Conservation (phyloP, 2,113 vertebrate species). For the Mugil cephalus region DNA sequence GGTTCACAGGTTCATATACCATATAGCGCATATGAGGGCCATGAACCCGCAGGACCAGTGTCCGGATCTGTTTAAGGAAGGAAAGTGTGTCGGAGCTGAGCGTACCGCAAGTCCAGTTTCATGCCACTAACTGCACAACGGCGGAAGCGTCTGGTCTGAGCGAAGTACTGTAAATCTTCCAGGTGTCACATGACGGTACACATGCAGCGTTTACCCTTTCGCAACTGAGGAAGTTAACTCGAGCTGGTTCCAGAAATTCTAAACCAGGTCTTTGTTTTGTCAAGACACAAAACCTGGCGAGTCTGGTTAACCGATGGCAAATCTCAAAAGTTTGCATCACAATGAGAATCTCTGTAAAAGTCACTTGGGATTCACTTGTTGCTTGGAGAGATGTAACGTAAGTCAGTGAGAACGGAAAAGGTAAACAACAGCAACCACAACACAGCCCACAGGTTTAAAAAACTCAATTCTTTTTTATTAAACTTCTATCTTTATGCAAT, state of each 20-base stretch:
- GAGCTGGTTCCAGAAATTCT: no score
- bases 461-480: constrained; percentile 82
- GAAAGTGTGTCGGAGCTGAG: neutral
- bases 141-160: no score
- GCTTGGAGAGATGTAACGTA: neutral
- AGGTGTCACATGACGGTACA: no score
- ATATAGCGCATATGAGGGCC: neutral
- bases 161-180: no score
- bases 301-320: neutral
- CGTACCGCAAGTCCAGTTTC: neutral
- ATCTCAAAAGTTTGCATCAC: no score
- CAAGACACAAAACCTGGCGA: no score
- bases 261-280: no score
- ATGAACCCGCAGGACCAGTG: neutral
- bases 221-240: neutral
- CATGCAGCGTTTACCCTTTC: neutral
- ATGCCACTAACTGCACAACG: no score
- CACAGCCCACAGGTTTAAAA: constrained; percentile 63
- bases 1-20: no score
- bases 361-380: constrained; percentile 4
- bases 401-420: no score
- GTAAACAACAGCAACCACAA: constrained; percentile 24
- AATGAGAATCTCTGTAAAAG: no score
- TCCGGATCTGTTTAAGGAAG: neutral
- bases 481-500: constrained; percentile 84